Evolutionary conservation across 1,140 invertebrate genomes (phyloP).

Genomic region (Panagrolaimus sp.): DNA sequence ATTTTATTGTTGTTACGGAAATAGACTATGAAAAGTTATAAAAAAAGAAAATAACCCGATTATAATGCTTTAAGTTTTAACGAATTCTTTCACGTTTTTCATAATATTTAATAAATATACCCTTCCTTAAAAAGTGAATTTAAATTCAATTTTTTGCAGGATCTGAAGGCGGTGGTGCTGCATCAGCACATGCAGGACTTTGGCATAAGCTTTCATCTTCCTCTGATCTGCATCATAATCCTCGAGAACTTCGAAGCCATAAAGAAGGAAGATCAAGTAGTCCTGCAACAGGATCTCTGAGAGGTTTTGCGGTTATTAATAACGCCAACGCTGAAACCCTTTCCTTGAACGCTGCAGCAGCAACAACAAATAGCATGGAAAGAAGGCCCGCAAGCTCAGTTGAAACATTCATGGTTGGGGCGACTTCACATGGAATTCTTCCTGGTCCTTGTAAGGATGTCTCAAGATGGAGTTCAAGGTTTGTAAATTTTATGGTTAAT

Average conservation of each 20-base stretch:
- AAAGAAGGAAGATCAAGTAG: background rate
- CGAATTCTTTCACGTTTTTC: too few relatives aligned
- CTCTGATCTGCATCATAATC: slow-evolving; percentile 2
- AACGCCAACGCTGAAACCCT: slow-evolving; percentile 3
- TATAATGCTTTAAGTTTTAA: too few relatives aligned
- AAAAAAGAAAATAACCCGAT: too few relatives aligned
- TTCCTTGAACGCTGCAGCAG: background rate
- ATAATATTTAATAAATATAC: too few relatives aligned
- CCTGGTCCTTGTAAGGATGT: slow-evolving; percentile 13
- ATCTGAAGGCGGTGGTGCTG: too few relatives aligned
- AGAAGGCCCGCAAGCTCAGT: slow-evolving; percentile 28
- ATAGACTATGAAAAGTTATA: too few relatives aligned
- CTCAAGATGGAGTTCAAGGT: slow-evolving; percentile 25
- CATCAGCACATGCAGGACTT: too few relatives aligned
- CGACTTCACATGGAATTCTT: slow-evolving; percentile 2
- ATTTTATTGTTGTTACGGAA: too few relatives aligned
- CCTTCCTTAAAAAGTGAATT: too few relatives aligned
- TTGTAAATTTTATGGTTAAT: too few relatives aligned
- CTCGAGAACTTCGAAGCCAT: background rate
- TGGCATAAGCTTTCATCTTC: too few relatives aligned
- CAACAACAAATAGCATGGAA: slow-evolving; percentile 25
- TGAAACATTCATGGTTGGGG: slow-evolving; percentile 21
- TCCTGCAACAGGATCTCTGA: background rate
- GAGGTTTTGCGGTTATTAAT: slow-evolving; percentile 5
- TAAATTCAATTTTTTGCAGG: too few relatives aligned